phyloP scores from a whole-genome alignment of 1,140 invertebrate genomes.

The Hycleus cichorii region DNA sequence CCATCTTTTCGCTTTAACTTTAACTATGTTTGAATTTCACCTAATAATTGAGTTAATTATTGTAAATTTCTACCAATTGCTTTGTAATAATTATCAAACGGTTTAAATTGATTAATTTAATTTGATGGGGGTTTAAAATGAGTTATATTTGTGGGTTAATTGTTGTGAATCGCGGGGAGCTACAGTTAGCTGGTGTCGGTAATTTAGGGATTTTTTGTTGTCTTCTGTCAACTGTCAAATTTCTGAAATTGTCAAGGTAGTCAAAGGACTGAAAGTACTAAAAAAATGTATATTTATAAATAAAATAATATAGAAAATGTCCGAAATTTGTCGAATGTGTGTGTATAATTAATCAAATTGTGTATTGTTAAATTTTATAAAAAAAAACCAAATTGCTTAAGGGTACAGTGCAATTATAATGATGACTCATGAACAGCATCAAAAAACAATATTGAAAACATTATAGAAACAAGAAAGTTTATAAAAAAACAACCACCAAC shows the following conservation, averaged over 20 bases:
- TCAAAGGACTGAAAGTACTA: slow-evolving; percentile 4
- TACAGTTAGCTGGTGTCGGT: slow-evolving; percentile 41
- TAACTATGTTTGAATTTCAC: too few relatives aligned
- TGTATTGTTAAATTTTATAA: not conserved
- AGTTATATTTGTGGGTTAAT: too few relatives aligned
- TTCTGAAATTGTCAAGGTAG: slow-evolving; percentile 1
- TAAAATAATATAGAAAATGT: not conserved
- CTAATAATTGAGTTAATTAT: too few relatives aligned
- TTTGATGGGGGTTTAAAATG: too few relatives aligned
- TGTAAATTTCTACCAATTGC: too few relatives aligned
- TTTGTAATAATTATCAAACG: too few relatives aligned
- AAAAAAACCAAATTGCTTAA: not conserved
- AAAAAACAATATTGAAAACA: slow-evolving; percentile 8
- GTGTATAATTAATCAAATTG: slow-evolving; percentile 3
- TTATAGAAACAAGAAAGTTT: not conserved
- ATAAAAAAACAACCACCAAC: too few relatives aligned
- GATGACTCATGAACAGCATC: slow-evolving; percentile 12
- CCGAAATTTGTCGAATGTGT: not conserved
- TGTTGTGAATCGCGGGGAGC: too few relatives aligned
- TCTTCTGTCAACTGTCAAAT: slow-evolving; percentile 3
- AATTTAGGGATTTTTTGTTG: not conserved
- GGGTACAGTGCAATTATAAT: slow-evolving; percentile 7
- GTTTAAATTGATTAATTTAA: too few relatives aligned
- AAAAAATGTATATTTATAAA: not conserved
- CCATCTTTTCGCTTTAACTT: too few relatives aligned